These are phyloP conservation scores for Dasyornis broadbenti DNA, from an alignment of 2,113 vertebrate species.

Conservation along the genomic window DNA sequence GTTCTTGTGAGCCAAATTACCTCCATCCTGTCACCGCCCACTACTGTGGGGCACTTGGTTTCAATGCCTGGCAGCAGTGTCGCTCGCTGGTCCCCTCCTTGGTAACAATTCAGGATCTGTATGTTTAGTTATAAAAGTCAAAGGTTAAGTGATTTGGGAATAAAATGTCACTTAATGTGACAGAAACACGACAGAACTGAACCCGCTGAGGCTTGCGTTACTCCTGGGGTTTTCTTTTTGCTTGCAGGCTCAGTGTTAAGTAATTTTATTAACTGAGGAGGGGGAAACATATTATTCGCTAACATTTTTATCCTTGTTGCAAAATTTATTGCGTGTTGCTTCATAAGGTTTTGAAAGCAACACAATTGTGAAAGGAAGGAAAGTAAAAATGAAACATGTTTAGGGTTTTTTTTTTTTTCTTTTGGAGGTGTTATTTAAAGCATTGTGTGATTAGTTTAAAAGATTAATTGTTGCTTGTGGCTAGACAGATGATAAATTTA, in stretches of 20 bases:
- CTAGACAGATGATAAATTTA: slow-evolving; percentile 79
- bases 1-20: not conserved
- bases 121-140: slow-evolving; percentile 67
- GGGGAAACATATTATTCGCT: slow-evolving; percentile 57
- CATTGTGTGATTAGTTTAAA: slow-evolving; percentile 61
- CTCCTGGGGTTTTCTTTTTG: slow-evolving; percentile 66
- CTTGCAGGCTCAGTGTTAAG: slow-evolving; percentile 67
- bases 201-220: slow-evolving; percentile 28
- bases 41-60: not conserved
- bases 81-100: not conserved
- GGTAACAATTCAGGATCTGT: slow-evolving; percentile 39
- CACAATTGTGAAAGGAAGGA: not conserved
- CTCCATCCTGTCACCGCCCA: not conserved
- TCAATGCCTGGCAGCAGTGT: slow-evolving; percentile 3
- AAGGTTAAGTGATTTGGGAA: slow-evolving; percentile 78
- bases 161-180: slow-evolving; percentile 73
- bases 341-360: not conserved
- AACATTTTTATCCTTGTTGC: slow-evolving; percentile 67
- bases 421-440: slow-evolving; percentile 66
- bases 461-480: slow-evolving; percentile 76
- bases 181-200: slow-evolving; percentile 68
- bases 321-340: slow-evolving; percentile 69
- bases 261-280: slow-evolving; percentile 78
- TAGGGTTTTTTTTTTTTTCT: not conserved
- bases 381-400: slow-evolving; percentile 43